These are phyloP conservation scores for Falcaria lacertinaria DNA, from an alignment of 2,888 invertebrate genomes.

Conservation along the genomic window DNA sequence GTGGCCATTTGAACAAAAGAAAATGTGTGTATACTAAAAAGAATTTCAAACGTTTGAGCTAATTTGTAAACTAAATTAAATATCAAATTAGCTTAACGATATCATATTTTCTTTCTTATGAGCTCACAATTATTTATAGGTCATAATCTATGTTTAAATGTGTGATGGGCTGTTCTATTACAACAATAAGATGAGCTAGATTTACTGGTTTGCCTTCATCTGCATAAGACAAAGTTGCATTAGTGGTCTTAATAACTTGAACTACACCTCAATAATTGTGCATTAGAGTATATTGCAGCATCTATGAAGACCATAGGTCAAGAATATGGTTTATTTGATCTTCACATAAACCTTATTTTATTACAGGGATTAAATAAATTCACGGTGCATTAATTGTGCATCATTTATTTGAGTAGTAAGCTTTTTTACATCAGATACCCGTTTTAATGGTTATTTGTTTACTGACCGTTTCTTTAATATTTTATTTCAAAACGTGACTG, in stretches of 20 bases:
- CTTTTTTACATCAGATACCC: slow-evolving; percentile 6
- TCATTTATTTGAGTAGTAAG: not conserved
- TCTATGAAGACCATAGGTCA: not conserved
- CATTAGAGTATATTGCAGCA: not conserved
- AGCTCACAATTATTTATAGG: not conserved
- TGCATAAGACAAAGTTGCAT: slow-evolving; percentile 18
- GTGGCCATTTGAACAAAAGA: slow-evolving; percentile 49
- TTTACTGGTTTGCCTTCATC: slow-evolving; percentile 2
- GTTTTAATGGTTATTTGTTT: slow-evolving; percentile 18
- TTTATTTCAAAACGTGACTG: slow-evolving; percentile 19
- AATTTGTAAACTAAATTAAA: not conserved
- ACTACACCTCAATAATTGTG: not conserved
- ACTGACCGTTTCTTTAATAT: slow-evolving; percentile 27
- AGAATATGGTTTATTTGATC: not conserved
- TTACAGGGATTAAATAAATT: too few species aligned
- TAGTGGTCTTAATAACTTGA: slow-evolving; percentile 14
- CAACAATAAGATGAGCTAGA: not conserved
- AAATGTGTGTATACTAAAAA: slow-evolving; percentile 48
- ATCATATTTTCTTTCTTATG: not conserved
- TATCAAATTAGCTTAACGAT: not conserved
- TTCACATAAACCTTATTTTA: too few species aligned
- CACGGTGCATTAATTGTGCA: too few species aligned
- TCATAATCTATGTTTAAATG: not conserved
- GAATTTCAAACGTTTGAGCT: slow-evolving; percentile 49
- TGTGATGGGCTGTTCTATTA: not conserved